phyloP scores from a whole-genome alignment of 2,113 vertebrate species.

The Epinephelus lanceolatus region DNA sequence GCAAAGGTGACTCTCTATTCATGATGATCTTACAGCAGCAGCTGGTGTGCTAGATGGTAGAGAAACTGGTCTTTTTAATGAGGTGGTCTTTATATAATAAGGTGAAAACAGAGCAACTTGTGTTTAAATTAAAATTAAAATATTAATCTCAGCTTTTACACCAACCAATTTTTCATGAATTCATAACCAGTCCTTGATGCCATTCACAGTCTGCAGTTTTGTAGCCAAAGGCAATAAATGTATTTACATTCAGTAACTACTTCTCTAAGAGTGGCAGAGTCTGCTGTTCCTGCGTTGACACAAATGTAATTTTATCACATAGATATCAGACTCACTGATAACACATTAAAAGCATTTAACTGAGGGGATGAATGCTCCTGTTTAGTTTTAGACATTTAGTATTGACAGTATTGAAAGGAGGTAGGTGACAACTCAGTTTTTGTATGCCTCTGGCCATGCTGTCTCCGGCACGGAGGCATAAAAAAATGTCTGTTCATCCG shows the following conservation, averaged over 20 bases:
- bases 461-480: no score
- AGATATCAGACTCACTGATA: neutral
- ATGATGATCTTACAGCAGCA: neutral
- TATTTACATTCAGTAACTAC: neutral
- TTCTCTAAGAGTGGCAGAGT: neutral
- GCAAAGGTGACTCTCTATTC: neutral
- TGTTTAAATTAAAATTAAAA: neutral
- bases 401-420: neutral
- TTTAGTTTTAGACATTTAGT: neutral
- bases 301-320: no score
- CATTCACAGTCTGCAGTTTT: neutral
- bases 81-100: no score
- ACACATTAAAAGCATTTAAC: neutral
- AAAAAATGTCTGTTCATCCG: no score
- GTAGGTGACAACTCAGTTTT: neutral
- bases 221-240: neutral
- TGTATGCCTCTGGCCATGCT: no score
- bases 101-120: neutral
- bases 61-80: neutral
- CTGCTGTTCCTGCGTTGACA: no score
- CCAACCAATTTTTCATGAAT: no score
- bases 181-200: neutral
- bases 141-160: neutral
- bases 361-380: neutral
- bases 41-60: neutral